Conservation (phyloP, 2,888 invertebrate genomes). For the Ormyrus pomaceus region DNA sequence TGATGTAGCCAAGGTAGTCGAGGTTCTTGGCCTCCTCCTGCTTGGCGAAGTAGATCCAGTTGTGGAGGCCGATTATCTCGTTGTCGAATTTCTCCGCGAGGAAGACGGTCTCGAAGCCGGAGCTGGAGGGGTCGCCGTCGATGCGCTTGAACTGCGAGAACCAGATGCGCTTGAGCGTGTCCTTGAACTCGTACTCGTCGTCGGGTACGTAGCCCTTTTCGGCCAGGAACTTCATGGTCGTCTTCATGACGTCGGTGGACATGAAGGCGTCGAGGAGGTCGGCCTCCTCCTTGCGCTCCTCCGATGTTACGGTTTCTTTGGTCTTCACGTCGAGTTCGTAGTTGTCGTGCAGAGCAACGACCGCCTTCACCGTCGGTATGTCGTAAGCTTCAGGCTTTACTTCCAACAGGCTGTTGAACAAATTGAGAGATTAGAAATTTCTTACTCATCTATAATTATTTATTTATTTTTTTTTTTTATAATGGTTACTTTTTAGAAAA, state of each 20-base stretch:
- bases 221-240: conserved; percentile 82
- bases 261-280: conserved; percentile 87
- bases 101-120: conserved; percentile 95
- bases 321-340: conserved; percentile 85
- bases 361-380: conserved; percentile 85
- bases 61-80: conserved; percentile 88
- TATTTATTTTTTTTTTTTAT: not conserved
- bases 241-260: conserved; percentile 85
- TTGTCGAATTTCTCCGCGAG: conserved; percentile 87
- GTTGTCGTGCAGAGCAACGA: conserved; percentile 86
- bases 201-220: conserved; percentile 77
- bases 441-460: not conserved
- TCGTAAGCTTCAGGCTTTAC: conserved; percentile 81
- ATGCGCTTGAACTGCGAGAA: conserved; percentile 89
- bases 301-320: conserved; percentile 85
- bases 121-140: conserved; percentile 87
- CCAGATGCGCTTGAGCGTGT: conserved; percentile 85
- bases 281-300: conserved; percentile 87
- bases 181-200: conserved; percentile 80
- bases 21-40: conserved; percentile 85
- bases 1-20: conserved; percentile 90
- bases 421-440: not conserved
- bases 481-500: not conserved
- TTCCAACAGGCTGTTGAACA: conserved; percentile 80
- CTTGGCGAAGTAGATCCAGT: conserved; percentile 91